Evolutionary conservation across 1,140 invertebrate genomes (phyloP).

Genomic region (Orchestia grillus): DNA sequence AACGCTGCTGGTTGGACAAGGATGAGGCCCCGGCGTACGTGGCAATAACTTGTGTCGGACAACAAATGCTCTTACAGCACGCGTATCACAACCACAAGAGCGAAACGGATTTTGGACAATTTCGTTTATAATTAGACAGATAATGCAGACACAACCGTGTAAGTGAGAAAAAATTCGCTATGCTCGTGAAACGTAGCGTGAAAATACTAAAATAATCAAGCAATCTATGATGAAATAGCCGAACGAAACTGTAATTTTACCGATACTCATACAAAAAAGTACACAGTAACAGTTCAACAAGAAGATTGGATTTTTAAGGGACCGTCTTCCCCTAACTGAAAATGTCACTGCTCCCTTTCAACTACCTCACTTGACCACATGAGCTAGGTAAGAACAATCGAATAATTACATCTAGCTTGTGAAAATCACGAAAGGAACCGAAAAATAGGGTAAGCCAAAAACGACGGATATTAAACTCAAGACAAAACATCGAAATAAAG

Average conservation of each 20-base stretch:
- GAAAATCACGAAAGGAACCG: neutral
- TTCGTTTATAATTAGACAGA: neutral
- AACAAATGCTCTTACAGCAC: neutral
- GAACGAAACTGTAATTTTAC: neutral
- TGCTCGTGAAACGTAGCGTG: neutral
- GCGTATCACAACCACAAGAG: neutral
- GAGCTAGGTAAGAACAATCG: neutral
- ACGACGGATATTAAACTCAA: neutral
- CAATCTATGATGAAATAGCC: neutral
- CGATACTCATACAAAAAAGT: neutral
- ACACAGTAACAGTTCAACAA: neutral
- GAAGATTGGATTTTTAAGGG: neutral
- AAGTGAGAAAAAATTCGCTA: neutral
- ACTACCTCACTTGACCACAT: neutral
- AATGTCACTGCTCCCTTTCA: neutral
- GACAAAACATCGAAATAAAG: conserved; percentile 18
- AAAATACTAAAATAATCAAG: neutral
- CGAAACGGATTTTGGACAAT: neutral
- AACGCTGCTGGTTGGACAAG: neutral
- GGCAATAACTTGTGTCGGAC: neutral
- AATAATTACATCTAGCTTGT: neutral
- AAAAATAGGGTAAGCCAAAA: neutral
- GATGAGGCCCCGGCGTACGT: neutral
- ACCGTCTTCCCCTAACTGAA: neutral
- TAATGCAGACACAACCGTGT: neutral